A percentile compares a stretch with the other conserved stretches of the same genome.
Conservation (phyloP, 1,140 invertebrate species). For the Bombus superbus region DNA sequence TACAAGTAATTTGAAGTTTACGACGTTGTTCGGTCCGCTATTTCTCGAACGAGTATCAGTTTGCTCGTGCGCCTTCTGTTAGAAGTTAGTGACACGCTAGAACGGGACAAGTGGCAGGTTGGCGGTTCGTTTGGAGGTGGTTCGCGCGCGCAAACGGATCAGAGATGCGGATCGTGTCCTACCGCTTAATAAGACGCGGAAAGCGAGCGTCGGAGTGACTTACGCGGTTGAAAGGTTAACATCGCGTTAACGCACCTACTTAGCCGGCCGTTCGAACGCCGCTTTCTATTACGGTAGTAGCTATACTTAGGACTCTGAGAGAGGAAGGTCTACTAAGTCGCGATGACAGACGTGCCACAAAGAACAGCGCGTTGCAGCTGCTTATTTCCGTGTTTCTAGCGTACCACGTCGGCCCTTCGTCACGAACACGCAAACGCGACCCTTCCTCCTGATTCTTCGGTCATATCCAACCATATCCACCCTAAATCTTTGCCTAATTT, state of each 20-base stretch:
- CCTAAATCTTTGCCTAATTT: neutral
- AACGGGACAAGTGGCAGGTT: neutral
- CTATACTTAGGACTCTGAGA: constrained; percentile 11
- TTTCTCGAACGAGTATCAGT: neutral
- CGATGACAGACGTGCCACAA: neutral
- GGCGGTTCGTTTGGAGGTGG: neutral
- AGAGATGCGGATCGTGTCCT: constrained; percentile 8
- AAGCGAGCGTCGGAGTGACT: neutral
- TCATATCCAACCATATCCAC: neutral
- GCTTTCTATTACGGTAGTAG: constrained; percentile 11
- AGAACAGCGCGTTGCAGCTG: neutral
- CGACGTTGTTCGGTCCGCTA: neutral
- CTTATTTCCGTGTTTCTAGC: neutral
- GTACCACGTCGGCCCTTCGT: neutral
- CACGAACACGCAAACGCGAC: neutral
- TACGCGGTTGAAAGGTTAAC: constrained; percentile 26
- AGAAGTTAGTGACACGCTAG: neutral
- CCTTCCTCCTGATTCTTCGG: neutral
- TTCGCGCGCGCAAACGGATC: neutral
- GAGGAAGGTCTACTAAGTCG: neutral
- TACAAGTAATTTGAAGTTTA: neutral
- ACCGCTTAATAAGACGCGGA: constrained; percentile 1
- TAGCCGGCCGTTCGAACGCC: constrained; percentile 4
- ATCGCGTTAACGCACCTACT: constrained; percentile 22
- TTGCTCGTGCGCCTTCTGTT: neutral